Conservation (phyloP, 2,888 invertebrate genomes). For the Drosophila sordidula region DNA sequence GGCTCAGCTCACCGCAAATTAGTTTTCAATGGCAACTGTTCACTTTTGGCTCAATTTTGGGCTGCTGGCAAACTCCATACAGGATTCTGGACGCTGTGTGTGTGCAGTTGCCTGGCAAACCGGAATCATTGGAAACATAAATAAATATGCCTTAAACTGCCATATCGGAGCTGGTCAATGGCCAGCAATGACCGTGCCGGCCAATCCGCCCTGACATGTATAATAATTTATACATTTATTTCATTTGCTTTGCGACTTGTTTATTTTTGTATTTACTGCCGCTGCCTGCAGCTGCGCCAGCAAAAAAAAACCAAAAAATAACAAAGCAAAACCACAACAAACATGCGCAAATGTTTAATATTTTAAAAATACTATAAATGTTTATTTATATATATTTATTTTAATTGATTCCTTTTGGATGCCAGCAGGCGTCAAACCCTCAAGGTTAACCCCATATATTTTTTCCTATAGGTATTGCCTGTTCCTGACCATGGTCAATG, state of each 20-base stretch:
- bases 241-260: conserved; percentile 54
- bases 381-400: conserved; percentile 9
- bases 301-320: conserved; percentile 27
- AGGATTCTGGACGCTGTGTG: conserved; percentile 18
- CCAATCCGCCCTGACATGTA: conserved; percentile 13
- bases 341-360: conserved; percentile 27
- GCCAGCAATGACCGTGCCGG: conserved; percentile 1
- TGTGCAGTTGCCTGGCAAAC: conserved; percentile 18
- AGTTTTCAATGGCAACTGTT: conserved; percentile 54
- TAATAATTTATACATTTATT: conserved; percentile 55
- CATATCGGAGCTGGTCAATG: conserved; percentile 22
- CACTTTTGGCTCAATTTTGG: conserved; percentile 7
- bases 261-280: conserved; percentile 64
- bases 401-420: conserved; percentile 21
- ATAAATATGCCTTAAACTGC: conserved; percentile 51
- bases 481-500: conserved; percentile 72
- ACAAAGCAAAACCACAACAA: conserved; percentile 36
- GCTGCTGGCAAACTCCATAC: background rate
- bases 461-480: too few relatives aligned
- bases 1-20: conserved; percentile 57
- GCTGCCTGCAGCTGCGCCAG: conserved; percentile 56
- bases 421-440: conserved; percentile 2
- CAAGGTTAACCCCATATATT: conserved; percentile 40
- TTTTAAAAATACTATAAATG: conserved; percentile 5
- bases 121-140: conserved; percentile 42